Conservation (phyloP, 2,888 invertebrate genomes). For the Agriopis marginaria region DNA sequence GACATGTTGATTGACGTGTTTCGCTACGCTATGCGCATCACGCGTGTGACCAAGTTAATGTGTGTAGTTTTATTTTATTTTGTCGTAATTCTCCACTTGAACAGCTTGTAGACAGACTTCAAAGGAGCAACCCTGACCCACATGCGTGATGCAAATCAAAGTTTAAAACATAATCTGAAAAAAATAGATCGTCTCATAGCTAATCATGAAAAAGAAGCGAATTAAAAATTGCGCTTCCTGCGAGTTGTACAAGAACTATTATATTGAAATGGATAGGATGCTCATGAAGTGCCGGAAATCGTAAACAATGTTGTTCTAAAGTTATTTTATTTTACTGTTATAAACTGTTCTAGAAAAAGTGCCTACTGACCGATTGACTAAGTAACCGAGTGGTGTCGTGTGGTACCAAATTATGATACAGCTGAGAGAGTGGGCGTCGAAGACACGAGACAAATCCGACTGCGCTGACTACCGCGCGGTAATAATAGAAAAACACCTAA, state of each 20-base stretch:
- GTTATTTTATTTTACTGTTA: conserved; percentile 16
- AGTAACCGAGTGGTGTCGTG: conserved; percentile 62
- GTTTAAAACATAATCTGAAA: conserved; percentile 38
- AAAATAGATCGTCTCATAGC: conserved; percentile 28
- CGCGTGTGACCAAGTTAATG: conserved; percentile 55
- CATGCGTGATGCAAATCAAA: conserved; percentile 47
- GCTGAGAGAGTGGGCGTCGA: conserved; percentile 60
- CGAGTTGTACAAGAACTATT: conserved; percentile 8
- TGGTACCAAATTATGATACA: conserved; percentile 62
- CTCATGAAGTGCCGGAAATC: conserved; percentile 35
- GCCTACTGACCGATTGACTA: conserved; percentile 60
- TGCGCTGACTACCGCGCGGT: conserved; percentile 54
- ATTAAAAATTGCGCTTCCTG: conserved; percentile 29
- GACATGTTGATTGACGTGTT: conserved; percentile 76
- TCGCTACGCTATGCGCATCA: conserved; percentile 59
- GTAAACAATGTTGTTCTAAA: conserved; percentile 27
- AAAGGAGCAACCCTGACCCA: conserved; percentile 70
- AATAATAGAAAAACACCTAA: conserved; percentile 49
- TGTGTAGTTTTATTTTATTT: conserved; percentile 60
- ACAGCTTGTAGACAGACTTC: conserved; percentile 57
- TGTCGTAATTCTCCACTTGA: conserved; percentile 59
- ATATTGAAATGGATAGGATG: conserved; percentile 29
- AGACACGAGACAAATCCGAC: conserved; percentile 61
- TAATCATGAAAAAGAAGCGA: conserved; percentile 29
- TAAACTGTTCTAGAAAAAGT: conserved; percentile 59